Evolutionary conservation across 1,140 invertebrate genomes (phyloP).

Genomic region (Pseudomyrmex gracilis): DNA sequence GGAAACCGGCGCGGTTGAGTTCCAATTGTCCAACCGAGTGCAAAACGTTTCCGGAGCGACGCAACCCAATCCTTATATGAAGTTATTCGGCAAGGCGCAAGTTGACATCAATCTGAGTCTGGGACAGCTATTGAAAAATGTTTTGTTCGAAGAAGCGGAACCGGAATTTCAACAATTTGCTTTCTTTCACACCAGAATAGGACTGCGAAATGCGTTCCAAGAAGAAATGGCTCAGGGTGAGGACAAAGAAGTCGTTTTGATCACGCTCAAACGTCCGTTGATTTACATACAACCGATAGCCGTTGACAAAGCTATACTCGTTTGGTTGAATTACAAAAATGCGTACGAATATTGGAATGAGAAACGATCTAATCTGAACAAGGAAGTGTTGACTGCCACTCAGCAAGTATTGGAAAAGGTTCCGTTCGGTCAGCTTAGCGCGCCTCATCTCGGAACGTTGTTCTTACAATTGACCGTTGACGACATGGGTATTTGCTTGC

Average conservation of each 20-base stretch:
- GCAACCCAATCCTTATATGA: conserved; percentile 88
- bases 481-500: conserved; percentile 98
- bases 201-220: conserved; percentile 93
- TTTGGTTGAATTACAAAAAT: conserved; percentile 99
- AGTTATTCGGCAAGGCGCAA: conserved; percentile 97
- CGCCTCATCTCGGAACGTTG: conserved; percentile 93
- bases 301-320: conserved; percentile 97
- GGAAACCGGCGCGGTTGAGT: conserved; percentile 96
- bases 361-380: conserved; percentile 94
- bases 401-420: conserved; percentile 92
- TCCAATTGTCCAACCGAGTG: conserved; percentile 97
- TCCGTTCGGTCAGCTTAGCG: conserved; percentile 90
- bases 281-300: conserved; percentile 98
- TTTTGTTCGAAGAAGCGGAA: conserved; percentile 98
- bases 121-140: conserved; percentile 96
- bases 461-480: conserved; percentile 98
- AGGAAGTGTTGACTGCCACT: conserved; percentile 93
- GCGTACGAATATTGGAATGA: conserved; percentile 99
- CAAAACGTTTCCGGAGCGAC: conserved; percentile 93
- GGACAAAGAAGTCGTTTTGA: conserved; percentile 97
- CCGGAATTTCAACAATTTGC: conserved; percentile 98
- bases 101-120: conserved; percentile 97
- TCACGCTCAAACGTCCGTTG: conserved; percentile 95
- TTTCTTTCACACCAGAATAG: conserved; percentile 98
- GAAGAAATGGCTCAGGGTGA: conserved; percentile 95